phyloP scores from a whole-genome alignment of 2,113 vertebrate species.

The Rhineura floridana region DNA sequence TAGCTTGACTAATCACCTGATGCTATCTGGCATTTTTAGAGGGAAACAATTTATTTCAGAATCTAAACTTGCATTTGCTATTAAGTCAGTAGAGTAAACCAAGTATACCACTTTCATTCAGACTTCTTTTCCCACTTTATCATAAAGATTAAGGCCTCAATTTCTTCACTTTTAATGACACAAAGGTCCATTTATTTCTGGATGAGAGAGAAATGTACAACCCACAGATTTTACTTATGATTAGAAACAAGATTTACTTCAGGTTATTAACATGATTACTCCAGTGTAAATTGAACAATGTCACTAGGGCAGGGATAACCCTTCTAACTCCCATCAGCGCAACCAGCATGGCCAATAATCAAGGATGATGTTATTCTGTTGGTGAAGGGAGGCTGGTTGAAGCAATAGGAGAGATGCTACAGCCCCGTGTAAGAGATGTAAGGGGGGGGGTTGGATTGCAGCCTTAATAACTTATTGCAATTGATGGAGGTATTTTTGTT shows the following conservation, averaged over 20 bases:
- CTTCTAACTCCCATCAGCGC: background rate
- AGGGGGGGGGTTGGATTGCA: too few relatives aligned
- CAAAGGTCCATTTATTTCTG: background rate
- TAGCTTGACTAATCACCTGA: slow-evolving; percentile 16
- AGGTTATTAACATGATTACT: background rate
- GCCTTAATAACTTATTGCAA: too few relatives aligned
- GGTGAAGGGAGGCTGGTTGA: too few relatives aligned
- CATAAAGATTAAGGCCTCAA: background rate
- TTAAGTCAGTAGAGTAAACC: background rate
- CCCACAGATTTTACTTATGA: background rate
- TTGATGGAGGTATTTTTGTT: too few relatives aligned
- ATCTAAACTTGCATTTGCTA: background rate
- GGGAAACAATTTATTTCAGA: background rate
- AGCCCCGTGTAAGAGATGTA: too few relatives aligned
- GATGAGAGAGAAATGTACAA: background rate
- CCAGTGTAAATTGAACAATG: background rate
- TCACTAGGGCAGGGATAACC: background rate
- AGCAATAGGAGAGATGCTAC: too few relatives aligned
- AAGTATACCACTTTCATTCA: background rate
- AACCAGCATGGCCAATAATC: too few relatives aligned
- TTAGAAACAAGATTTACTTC: background rate
- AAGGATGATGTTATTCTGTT: too few relatives aligned
- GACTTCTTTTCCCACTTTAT: background rate
- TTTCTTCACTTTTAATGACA: background rate
- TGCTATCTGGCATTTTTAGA: slow-evolving; percentile 15